phyloP scores from a whole-genome alignment of 1,140 invertebrate genomes.

The Pentalonia nigronervosa region DNA sequence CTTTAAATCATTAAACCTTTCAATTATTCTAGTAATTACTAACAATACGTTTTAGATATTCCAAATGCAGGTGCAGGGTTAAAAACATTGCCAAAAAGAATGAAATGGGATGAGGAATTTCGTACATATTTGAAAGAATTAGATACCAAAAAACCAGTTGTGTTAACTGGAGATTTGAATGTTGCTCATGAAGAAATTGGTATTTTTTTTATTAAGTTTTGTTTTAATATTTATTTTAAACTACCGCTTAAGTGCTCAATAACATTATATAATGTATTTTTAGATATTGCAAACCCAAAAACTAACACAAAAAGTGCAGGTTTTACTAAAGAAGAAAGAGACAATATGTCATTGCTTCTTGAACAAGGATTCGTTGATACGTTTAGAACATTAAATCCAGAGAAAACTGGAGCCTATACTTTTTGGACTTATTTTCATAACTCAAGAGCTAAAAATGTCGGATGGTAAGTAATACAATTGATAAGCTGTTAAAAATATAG shows the following conservation, averaged over 20 bases:
- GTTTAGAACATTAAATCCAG: constrained; percentile 87
- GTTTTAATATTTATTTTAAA: neutral
- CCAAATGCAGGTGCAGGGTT: constrained; percentile 80
- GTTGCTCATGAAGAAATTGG: constrained; percentile 95
- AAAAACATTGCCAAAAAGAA: constrained; percentile 84
- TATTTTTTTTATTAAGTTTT: constrained; percentile 63
- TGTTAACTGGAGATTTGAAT: constrained; percentile 96
- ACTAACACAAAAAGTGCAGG: constrained; percentile 92
- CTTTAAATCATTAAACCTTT: neutral
- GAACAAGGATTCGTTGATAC: constrained; percentile 84
- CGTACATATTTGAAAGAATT: constrained; percentile 79
- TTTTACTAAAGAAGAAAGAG: constrained; percentile 92
- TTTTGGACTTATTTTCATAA: constrained; percentile 94
- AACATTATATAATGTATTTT: constrained; percentile 60
- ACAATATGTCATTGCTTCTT: constrained; percentile 87
- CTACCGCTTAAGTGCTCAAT: neutral
- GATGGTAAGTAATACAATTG: constrained; percentile 78
- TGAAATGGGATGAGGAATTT: constrained; percentile 90
- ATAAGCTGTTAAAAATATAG: neutral
- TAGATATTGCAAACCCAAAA: constrained; percentile 94
- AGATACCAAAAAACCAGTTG: constrained; percentile 90
- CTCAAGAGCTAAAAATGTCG: constrained; percentile 86
- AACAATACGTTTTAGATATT: constrained; percentile 64
- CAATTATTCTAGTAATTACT: neutral
- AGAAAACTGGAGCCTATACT: constrained; percentile 84